Conservation (phyloP, 2,888 invertebrate genomes). For the Agrilus cyanescens region DNA sequence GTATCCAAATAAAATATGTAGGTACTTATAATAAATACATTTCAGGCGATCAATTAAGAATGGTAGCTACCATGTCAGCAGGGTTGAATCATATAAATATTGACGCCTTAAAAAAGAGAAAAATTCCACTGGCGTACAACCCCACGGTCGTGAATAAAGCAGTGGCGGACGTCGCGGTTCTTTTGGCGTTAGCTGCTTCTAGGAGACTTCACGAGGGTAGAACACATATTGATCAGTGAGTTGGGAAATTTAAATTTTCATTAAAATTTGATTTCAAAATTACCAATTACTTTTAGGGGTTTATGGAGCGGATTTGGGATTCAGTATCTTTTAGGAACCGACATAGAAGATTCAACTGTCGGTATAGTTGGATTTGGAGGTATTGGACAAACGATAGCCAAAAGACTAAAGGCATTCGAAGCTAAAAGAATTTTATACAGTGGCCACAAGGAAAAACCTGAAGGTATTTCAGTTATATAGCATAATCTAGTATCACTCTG, state of each 20-base stretch:
- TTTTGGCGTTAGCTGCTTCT: slow-evolving; percentile 62
- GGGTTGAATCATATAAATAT: slow-evolving; percentile 78
- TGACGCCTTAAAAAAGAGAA: slow-evolving; percentile 53
- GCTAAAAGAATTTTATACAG: slow-evolving; percentile 60
- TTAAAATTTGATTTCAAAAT: slow-evolving; percentile 1
- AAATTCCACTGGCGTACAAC: slow-evolving; percentile 67
- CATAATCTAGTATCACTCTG: no score
- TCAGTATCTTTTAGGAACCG: slow-evolving; percentile 68
- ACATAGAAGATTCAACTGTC: slow-evolving; percentile 64
- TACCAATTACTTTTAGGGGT: slow-evolving; percentile 13
- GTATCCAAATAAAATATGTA: neutral
- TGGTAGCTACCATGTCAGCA: slow-evolving; percentile 73
- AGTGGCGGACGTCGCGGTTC: slow-evolving; percentile 73
- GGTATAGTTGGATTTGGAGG: slow-evolving; percentile 74
- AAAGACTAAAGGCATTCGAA: slow-evolving; percentile 61
- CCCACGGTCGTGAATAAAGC: slow-evolving; percentile 64
- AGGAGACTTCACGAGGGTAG: slow-evolving; percentile 68
- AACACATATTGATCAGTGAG: slow-evolving; percentile 47
- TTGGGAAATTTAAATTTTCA: slow-evolving; percentile 6
- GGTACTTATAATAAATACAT: neutral
- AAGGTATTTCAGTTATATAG: no score
- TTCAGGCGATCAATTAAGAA: slow-evolving; percentile 57
- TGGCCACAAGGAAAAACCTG: slow-evolving; percentile 55
- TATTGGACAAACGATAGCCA: slow-evolving; percentile 63
- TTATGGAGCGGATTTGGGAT: slow-evolving; percentile 38